Conservation (phyloP, 2,888 invertebrate genomes). For the Acleris laterana region DNA sequence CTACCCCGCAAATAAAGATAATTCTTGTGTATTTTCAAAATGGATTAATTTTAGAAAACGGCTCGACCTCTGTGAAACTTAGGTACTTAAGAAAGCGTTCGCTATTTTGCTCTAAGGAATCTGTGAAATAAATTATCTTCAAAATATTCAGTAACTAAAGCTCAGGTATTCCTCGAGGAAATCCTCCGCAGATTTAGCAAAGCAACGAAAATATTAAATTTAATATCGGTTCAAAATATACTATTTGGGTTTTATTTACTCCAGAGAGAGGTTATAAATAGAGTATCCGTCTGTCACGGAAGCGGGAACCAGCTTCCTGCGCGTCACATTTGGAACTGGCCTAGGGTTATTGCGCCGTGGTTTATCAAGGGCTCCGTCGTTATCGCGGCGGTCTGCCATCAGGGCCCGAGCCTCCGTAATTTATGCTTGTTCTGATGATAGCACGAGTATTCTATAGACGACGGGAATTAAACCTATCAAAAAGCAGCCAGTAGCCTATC, state of each 20-base stretch:
- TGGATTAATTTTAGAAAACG: too few relatives aligned
- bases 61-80: too few relatives aligned
- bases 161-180: not conserved
- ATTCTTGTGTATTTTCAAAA: too few relatives aligned
- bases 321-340: conserved; percentile 1
- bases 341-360: not conserved
- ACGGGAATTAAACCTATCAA: too few relatives aligned
- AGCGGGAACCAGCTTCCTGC: not conserved
- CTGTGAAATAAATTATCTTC: too few relatives aligned
- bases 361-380: conserved; percentile 13
- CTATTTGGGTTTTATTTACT: too few relatives aligned
- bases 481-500: not conserved
- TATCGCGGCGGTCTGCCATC: not conserved
- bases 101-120: too few relatives aligned
- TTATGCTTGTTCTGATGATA: conserved; percentile 3
- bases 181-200: conserved; percentile 3
- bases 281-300: not conserved
- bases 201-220: conserved; percentile 9
- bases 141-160: not conserved
- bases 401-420: not conserved
- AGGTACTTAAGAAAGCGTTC: too few relatives aligned
- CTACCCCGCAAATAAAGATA: too few relatives aligned
- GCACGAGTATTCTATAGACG: not conserved
- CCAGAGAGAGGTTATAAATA: too few relatives aligned
- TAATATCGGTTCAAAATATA: not conserved